Evolutionary conservation across 2,797 vertebrate genomes (phyloP).

Genomic region (Ctenosaura bakeri): DNA sequence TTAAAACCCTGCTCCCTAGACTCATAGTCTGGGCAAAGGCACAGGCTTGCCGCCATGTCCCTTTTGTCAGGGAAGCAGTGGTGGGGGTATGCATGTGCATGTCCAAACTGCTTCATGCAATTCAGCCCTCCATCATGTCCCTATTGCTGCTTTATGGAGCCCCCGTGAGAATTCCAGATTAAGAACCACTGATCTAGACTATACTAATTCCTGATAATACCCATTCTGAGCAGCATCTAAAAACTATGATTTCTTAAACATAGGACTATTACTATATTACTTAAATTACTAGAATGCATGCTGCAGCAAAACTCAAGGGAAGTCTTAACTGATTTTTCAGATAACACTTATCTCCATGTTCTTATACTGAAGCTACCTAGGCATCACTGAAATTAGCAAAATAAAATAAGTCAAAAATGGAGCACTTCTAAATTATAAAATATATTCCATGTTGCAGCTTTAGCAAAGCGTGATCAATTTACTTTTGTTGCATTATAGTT

Average conservation of each 20-base stretch:
- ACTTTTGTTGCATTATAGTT: too few species aligned
- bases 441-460: background rate
- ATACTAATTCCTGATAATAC: background rate
- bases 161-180: too few species aligned
- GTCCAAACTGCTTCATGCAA: too few species aligned
- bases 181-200: background rate
- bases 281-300: background rate
- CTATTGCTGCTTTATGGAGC: too few species aligned
- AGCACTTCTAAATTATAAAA: background rate
- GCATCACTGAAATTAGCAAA: constrained; percentile 15
- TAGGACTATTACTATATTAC: background rate
- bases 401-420: background rate
- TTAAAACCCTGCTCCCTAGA: too few species aligned
- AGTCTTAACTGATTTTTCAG: background rate
- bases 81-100: too few species aligned
- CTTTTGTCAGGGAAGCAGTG: too few species aligned
- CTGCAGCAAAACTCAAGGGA: too few species aligned
- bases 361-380: background rate
- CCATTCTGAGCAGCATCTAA: background rate
- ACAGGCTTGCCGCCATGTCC: too few species aligned
- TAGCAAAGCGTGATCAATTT: too few species aligned
- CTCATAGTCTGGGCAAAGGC: too few species aligned
- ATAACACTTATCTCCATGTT: background rate
- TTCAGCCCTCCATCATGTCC: too few species aligned
- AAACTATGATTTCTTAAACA: background rate